Conservation (phyloP, 2,888 invertebrate genomes). For the Eupithecia pulchellata region DNA sequence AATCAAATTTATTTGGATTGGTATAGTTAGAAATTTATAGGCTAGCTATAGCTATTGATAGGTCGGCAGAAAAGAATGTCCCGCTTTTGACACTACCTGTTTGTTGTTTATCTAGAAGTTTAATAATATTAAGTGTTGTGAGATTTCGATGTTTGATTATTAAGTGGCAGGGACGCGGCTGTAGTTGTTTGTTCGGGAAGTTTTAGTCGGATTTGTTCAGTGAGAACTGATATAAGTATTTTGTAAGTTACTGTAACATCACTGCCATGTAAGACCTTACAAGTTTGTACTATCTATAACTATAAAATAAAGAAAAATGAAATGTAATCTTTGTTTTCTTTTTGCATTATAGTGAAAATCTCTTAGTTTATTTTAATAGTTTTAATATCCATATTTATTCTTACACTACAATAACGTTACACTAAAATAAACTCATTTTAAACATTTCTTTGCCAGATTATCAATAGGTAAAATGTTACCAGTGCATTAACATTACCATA, state of each 20-base stretch:
- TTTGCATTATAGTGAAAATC: neutral
- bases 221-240: slow-evolving; percentile 66
- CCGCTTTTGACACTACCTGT: slow-evolving; percentile 61
- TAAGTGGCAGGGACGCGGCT: slow-evolving; percentile 58
- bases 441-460: slow-evolving; percentile 38
- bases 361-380: neutral
- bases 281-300: slow-evolving; percentile 82
- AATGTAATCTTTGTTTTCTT: slow-evolving; percentile 49
- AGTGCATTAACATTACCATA: slow-evolving; percentile 8
- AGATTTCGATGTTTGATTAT: slow-evolving; percentile 75
- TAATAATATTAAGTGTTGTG: slow-evolving; percentile 75
- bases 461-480: neutral
- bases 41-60: slow-evolving; percentile 54
- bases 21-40: slow-evolving; percentile 62
- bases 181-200: slow-evolving; percentile 51
- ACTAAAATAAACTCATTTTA: slow-evolving; percentile 49
- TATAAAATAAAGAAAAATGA: slow-evolving; percentile 77
- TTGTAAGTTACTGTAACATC: slow-evolving; percentile 77
- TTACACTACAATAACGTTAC: slow-evolving; percentile 43
- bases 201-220: slow-evolving; percentile 68
- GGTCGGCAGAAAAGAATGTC: slow-evolving; percentile 64
- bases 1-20: slow-evolving; percentile 64
- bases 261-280: slow-evolving; percentile 85
- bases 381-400: neutral
- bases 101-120: slow-evolving; percentile 73